These are phyloP conservation scores for Trissolcus japonicus DNA, from an alignment of 2,888 invertebrate genomes.

Conservation along the genomic window DNA sequence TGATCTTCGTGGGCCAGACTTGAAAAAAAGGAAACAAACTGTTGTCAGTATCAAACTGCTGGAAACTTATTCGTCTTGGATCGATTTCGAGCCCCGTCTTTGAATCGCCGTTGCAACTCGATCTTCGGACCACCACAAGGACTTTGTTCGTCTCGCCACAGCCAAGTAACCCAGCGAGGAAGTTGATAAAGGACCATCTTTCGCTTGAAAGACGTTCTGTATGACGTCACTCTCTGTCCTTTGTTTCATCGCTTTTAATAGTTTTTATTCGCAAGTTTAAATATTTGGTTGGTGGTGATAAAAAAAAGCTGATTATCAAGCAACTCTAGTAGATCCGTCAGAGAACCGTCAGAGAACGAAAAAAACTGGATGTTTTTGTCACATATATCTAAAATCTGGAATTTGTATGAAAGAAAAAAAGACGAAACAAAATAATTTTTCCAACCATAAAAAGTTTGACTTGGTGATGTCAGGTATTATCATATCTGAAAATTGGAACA, in stretches of 20 bases:
- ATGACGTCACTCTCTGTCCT: background rate
- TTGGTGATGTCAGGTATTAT: too few relatives aligned
- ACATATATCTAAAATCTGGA: too few relatives aligned
- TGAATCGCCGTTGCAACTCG: conserved; percentile 20
- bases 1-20: background rate
- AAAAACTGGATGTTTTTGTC: too few relatives aligned
- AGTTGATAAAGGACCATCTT: conserved; percentile 47
- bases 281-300: background rate
- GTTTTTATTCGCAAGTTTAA: conserved; percentile 13
- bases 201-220: conserved; percentile 29
- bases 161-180: conserved; percentile 47
- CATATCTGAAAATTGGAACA: too few relatives aligned
- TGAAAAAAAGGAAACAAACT: too few relatives aligned
- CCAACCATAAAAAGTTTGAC: too few relatives aligned
- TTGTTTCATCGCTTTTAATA: conserved; percentile 19
- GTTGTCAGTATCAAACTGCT: too few relatives aligned
- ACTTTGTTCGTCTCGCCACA: conserved; percentile 48
- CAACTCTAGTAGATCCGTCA: too few relatives aligned
- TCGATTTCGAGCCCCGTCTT: conserved; percentile 24
- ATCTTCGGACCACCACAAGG: conserved; percentile 42
- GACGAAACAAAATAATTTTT: too few relatives aligned
- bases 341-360: too few relatives aligned
- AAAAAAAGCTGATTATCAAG: background rate
- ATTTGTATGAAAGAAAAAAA: too few relatives aligned
- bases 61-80: conserved; percentile 18